A percentile compares a stretch with the other conserved stretches of the same genome.
These are phyloP conservation scores for Blera fallax DNA, from an alignment of 2,888 invertebrate species.

Conservation along the genomic window DNA sequence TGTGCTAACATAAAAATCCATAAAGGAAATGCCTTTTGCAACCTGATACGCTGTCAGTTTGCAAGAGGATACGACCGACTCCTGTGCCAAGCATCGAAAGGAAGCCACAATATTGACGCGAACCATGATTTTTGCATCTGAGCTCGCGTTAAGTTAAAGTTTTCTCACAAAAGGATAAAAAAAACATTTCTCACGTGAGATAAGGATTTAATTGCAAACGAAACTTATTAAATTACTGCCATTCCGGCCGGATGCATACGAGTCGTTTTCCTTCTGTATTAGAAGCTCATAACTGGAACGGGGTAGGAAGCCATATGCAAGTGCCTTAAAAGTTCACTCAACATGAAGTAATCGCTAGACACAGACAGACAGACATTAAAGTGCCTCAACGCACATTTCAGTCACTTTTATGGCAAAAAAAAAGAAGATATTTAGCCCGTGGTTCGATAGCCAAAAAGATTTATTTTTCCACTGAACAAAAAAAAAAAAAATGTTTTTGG, in stretches of 20 bases:
- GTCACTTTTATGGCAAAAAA: not conserved
- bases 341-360: slow-evolving; percentile 4
- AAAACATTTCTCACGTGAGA: slow-evolving; percentile 30
- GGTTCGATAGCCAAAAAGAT: not conserved
- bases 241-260: slow-evolving; percentile 13
- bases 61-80: not conserved
- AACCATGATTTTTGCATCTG: slow-evolving; percentile 54
- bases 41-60: slow-evolving; percentile 27
- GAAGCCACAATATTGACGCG: slow-evolving; percentile 46
- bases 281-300: slow-evolving; percentile 4
- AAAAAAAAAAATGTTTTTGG: not conserved
- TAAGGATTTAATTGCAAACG: slow-evolving; percentile 49
- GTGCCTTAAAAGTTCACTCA: not conserved
- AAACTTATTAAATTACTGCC: slow-evolving; percentile 48
- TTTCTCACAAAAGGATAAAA: not conserved
- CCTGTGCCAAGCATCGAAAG: not conserved
- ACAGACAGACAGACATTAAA: not conserved
- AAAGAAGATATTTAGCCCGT: not conserved
- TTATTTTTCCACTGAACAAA: not conserved
- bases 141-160: not conserved
- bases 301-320: not conserved
- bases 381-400: not conserved
- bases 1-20: slow-evolving; percentile 57
- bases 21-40: slow-evolving; percentile 45
- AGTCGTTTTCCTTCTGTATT: not conserved